These are phyloP conservation scores for Drosophila pallidifrons DNA, from an alignment of 1,140 invertebrate genomes.

Conservation along the genomic window DNA sequence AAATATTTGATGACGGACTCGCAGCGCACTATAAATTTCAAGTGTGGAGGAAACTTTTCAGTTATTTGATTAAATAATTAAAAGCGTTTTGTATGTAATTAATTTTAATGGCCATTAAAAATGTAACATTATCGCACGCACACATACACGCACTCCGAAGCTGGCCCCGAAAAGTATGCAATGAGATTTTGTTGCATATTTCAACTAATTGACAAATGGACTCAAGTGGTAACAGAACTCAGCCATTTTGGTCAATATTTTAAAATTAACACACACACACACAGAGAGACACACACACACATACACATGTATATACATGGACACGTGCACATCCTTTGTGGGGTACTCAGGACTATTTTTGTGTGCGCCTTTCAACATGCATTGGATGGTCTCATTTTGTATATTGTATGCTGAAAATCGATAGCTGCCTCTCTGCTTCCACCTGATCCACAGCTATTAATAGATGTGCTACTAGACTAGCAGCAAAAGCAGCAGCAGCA, in stretches of 20 bases:
- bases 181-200: conserved; percentile 16
- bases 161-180: conserved; percentile 40
- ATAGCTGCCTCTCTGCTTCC: conserved; percentile 55
- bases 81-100: conserved; percentile 55
- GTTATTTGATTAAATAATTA: conserved; percentile 67
- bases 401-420: conserved; percentile 66
- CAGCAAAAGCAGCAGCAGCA: conserved; percentile 9
- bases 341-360: conserved; percentile 55
- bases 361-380: conserved; percentile 28
- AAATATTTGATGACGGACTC: not conserved
- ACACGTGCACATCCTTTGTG: conserved; percentile 7
- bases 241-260: conserved; percentile 69
- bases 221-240: conserved; percentile 26
- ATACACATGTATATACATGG: too few relatives aligned
- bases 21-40: conserved; percentile 1
- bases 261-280: conserved; percentile 58
- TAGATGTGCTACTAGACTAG: conserved; percentile 39
- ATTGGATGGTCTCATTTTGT: conserved; percentile 57
- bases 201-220: conserved; percentile 40
- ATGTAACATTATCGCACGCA: conserved; percentile 30
- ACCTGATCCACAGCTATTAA: conserved; percentile 63
- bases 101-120: conserved; percentile 61
- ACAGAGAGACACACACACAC: not conserved
- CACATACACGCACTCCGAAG: not conserved
- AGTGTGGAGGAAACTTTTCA: conserved; percentile 28